Base-by-base conservation (phyloP, 2,113 vertebrate genomes). In the Maccullochella peelii region DNA sequence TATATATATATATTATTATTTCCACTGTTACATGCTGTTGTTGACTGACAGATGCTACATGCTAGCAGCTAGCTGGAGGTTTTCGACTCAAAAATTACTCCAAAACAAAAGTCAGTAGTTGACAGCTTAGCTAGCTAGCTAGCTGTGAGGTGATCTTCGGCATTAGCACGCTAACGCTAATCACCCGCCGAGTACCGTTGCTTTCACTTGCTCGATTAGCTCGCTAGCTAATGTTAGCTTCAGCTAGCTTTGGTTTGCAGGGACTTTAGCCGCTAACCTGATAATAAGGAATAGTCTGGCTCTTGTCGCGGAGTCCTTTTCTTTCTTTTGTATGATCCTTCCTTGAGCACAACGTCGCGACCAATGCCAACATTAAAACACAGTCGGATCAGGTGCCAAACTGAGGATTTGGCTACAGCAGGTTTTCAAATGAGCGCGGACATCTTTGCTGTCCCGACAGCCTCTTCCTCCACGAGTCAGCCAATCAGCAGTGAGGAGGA, bases 401-500 rank as follows among this genome's bases (percentile, higher is more conserved):
- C 44, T 65, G 50, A 21, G 4, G n/a, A 20, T 58, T 75, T 40
- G 33, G 25, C 65, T 55, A 72, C 72, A 79, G 44, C 47, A 85
- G 50, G 40, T 66, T 95, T 95, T 97, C 95, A 98, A 94, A 95
- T 40, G 95, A 92, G 94, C 94, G 97, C 96, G 86, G 95, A 97
- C 98, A 98, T 98, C 79, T 97, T 93, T 97, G 90, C 57, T 89
- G 88, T 96, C 96, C 96, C 96, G 92, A 93, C 95, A 91, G 86
- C 91, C 95, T 87, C 90, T 91, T 94, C 95, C 94, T 80, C 42
- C 9, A 1, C 10, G 1, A 9, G 20, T 30, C 75, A 80, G 65
- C 95, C 94, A 95, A 96, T 96, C 87, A 91, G 62, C n/a, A 16
- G n/a, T 0, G n/a, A 80, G 69, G 20, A 78, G 5, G 16, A 55